Conservation (phyloP, 2,797 vertebrate species). For the Leuciscus waleckii region DNA sequence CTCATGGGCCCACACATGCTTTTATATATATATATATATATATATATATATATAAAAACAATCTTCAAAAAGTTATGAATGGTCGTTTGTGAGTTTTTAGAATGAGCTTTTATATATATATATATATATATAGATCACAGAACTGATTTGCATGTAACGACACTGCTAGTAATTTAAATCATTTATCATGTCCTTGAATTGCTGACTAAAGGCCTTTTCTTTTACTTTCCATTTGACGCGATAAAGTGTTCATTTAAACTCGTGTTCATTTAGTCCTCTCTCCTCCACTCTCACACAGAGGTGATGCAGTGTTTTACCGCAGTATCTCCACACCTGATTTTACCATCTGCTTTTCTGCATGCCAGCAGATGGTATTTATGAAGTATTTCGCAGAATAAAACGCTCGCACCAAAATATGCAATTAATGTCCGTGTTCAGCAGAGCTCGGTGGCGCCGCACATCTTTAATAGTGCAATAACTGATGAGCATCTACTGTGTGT, state of each 20-base stretch:
- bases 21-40: too few species aligned
- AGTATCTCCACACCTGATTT: slow-evolving; percentile 46
- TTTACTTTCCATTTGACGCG: background rate
- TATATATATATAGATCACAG: background rate
- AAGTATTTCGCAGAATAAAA: slow-evolving; percentile 30
- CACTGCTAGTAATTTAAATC: background rate
- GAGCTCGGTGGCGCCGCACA: background rate
- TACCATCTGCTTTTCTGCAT: slow-evolving; percentile 43
- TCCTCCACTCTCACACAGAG: background rate
- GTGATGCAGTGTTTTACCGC: slow-evolving; percentile 20
- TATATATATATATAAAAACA: too few species aligned
- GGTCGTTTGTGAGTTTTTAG: background rate
- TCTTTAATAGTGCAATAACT: slow-evolving; percentile 12
- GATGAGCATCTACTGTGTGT: background rate
- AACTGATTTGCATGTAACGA: background rate
- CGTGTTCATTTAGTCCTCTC: background rate
- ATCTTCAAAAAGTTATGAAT: too few species aligned
- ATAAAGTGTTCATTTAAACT: background rate
- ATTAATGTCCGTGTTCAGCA: slow-evolving; percentile 39
- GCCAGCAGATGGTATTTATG: slow-evolving; percentile 36
- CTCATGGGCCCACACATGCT: too few species aligned
- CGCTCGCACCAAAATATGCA: slow-evolving; percentile 24
- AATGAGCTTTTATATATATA: background rate
- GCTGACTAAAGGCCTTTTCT: background rate
- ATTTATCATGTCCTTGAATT: background rate